These are phyloP conservation scores for Pollenia griseotomentosa DNA, from an alignment of 2,888 invertebrate species.

Conservation along the genomic window DNA sequence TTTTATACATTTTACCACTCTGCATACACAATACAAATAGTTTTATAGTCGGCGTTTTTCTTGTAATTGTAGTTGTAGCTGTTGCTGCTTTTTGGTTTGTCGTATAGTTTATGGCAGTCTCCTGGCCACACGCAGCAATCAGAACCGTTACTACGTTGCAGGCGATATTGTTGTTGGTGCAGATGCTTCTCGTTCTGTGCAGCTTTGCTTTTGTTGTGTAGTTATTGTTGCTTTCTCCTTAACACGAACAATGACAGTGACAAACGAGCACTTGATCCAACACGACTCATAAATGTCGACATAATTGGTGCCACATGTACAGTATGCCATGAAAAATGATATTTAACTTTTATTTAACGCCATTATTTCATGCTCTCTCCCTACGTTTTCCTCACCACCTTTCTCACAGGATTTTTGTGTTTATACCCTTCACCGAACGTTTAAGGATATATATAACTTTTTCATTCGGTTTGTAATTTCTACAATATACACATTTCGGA, in stretches of 20 bases:
- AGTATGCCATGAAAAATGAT: constrained; percentile 71
- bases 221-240: constrained; percentile 34
- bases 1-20: constrained; percentile 23
- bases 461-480: too few relatives aligned
- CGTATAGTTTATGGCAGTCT: constrained; percentile 50
- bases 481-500: too few relatives aligned
- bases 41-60: constrained; percentile 40
- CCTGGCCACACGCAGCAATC: constrained; percentile 64
- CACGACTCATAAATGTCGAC: constrained; percentile 74
- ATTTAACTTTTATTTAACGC: constrained; percentile 71
- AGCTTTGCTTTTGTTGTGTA: not conserved
- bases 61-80: constrained; percentile 25
- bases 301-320: constrained; percentile 73
- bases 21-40: constrained; percentile 36
- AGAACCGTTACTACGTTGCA: constrained; percentile 43
- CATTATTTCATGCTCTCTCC: constrained; percentile 40
- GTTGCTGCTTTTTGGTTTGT: constrained; percentile 34
- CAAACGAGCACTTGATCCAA: constrained; percentile 73
- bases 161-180: not conserved
- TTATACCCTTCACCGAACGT: too few relatives aligned
- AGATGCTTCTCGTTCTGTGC: not conserved
- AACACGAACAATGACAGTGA: constrained; percentile 69
- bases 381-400: not conserved
- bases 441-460: too few relatives aligned
- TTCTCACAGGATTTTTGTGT: constrained; percentile 7